A percentile compares a stretch with the other conserved stretches of the same genome.
Evolutionary conservation across 2,113 vertebrate genomes (phyloP).

Genomic region (Raphicerus campestris): DNA sequence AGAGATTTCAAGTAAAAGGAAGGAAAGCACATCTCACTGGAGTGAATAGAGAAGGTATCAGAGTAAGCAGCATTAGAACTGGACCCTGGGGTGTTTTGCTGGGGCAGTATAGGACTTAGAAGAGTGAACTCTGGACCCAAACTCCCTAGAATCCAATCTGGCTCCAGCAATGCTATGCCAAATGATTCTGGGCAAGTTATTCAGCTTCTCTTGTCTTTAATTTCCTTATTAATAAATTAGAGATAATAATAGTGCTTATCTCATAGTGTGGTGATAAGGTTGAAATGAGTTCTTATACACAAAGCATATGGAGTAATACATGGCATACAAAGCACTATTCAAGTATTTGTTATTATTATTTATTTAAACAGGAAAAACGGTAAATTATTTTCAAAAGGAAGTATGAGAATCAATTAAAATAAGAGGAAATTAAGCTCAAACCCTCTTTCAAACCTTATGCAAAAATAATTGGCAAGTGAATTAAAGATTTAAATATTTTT

Average conservation of each 20-base stretch:
- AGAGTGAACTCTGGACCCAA: background rate
- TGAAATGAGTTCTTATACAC: background rate
- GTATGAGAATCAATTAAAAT: background rate
- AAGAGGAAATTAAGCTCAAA: background rate
- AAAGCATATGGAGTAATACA: background rate
- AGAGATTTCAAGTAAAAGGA: background rate
- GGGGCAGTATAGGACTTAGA: background rate
- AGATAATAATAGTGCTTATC: background rate
- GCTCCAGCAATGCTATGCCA: background rate
- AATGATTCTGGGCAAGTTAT: background rate
- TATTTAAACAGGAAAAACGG: background rate
- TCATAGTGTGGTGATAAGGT: background rate
- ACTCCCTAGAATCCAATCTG: background rate
- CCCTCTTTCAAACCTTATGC: background rate
- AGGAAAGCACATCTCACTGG: background rate
- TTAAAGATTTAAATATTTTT: background rate
- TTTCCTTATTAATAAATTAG: background rate
- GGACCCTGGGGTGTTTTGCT: background rate
- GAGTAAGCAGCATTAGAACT: background rate
- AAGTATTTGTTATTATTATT: background rate
- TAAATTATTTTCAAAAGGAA: constrained; percentile 5
- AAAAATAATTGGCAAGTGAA: background rate
- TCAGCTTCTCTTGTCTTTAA: background rate
- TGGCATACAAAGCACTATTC: background rate
- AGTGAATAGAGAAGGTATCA: background rate